phyloP scores from a whole-genome alignment of 2,888 invertebrate species.

The Sialis fuliginosa region DNA sequence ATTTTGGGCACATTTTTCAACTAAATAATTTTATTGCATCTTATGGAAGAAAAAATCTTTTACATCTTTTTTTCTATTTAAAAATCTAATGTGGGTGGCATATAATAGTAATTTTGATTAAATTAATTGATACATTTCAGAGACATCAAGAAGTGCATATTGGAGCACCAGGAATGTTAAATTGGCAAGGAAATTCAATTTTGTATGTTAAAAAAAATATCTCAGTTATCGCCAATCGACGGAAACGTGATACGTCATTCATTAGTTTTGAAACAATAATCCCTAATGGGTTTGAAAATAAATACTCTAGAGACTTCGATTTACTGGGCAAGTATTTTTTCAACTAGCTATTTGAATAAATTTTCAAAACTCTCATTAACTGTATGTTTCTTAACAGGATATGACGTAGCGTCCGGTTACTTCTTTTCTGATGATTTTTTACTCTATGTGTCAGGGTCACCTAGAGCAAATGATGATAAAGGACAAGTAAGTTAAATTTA shows the following conservation, averaged over 20 bases:
- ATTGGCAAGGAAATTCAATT: slow-evolving; percentile 33
- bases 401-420: slow-evolving; percentile 33
- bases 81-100: not conserved
- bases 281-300: slow-evolving; percentile 25
- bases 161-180: slow-evolving; percentile 41
- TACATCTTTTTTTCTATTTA: not conserved
- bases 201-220: slow-evolving; percentile 13
- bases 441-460: slow-evolving; percentile 33
- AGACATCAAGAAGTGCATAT: slow-evolving; percentile 24
- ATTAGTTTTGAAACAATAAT: slow-evolving; percentile 13
- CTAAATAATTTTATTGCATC: no score
- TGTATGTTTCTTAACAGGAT: slow-evolving; percentile 21
- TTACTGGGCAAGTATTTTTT: slow-evolving; percentile 27
- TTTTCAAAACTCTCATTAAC: no score
- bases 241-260: slow-evolving; percentile 10
- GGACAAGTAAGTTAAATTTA: slow-evolving; percentile 16
- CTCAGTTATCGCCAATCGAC: not conserved
- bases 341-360: not conserved
- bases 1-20: no score
- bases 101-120: not conserved
- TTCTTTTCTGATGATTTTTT: slow-evolving; percentile 23
- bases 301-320: slow-evolving; percentile 26
- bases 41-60: no score
- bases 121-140: not conserved
- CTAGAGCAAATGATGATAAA: slow-evolving; percentile 20